These are phyloP conservation scores for Limnothrissa miodon DNA, from an alignment of 2,113 vertebrate species.

Conservation along the genomic window DNA sequence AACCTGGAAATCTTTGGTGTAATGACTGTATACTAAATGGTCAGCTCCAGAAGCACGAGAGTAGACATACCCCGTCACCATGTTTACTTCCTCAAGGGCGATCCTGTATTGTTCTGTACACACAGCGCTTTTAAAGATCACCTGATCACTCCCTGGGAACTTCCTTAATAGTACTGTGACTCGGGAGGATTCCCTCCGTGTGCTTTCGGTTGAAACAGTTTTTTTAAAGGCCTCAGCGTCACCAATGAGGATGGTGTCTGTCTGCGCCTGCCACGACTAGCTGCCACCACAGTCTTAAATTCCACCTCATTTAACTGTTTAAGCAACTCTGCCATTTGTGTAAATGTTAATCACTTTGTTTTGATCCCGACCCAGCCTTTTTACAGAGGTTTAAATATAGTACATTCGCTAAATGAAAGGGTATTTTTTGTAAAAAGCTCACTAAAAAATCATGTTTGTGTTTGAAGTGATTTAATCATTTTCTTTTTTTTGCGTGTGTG, in stretches of 20 bases:
- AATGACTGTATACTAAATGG: neutral
- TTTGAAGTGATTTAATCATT: neutral
- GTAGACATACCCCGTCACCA: neutral
- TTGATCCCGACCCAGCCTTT: slow-evolving; percentile 27
- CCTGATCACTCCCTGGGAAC: neutral
- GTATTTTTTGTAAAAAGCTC: neutral
- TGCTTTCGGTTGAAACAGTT: neutral
- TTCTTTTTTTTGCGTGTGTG: neutral
- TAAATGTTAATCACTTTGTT: slow-evolving; percentile 61
- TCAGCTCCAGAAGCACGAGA: neutral
- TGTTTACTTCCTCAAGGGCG: no score
- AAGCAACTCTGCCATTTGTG: slow-evolving; percentile 20
- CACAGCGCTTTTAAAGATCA: neutral
- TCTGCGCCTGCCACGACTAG: neutral
- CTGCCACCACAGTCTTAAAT: neutral
- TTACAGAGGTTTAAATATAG: neutral
- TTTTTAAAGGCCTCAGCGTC: neutral
- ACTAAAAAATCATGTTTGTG: neutral
- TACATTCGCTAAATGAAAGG: no score
- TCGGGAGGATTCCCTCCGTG: neutral
- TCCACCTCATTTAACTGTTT: slow-evolving; percentile 46
- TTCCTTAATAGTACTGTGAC: neutral
- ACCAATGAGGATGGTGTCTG: neutral
- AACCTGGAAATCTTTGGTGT: neutral
- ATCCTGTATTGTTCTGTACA: neutral